These are phyloP conservation scores for Melanotaenia pygmaea DNA, from an alignment of 2,797 vertebrate species.

Conservation along the genomic window DNA sequence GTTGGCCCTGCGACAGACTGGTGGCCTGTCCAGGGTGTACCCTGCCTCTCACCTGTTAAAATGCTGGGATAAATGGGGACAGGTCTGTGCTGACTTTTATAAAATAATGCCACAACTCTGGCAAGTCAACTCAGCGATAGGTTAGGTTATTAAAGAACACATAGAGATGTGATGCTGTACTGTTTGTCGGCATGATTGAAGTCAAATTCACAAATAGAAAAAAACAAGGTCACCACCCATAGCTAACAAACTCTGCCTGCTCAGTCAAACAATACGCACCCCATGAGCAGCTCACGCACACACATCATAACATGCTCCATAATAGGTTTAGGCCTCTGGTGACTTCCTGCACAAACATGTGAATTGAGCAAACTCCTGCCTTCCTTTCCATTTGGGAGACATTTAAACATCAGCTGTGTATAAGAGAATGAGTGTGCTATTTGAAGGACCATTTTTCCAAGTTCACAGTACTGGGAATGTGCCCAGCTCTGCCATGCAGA, in stretches of 20 bases:
- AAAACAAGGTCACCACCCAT: constrained; percentile 58
- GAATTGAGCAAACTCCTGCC: not conserved
- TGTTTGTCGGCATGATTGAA: constrained; percentile 14
- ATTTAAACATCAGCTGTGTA: not conserved
- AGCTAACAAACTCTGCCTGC: constrained; percentile 76
- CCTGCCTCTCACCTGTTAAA: too few species aligned
- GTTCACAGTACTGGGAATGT: not conserved
- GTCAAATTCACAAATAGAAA: constrained; percentile 38
- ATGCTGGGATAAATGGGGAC: not conserved
- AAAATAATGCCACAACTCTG: not conserved
- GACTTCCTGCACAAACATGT: not conserved
- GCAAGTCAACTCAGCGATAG: not conserved
- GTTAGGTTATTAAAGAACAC: not conserved
- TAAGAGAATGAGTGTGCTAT: too few species aligned
- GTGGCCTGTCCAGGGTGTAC: too few species aligned
- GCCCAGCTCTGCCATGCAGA: not conserved
- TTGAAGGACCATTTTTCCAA: not conserved
- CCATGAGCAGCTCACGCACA: constrained; percentile 7
- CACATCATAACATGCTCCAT: constrained; percentile 11
- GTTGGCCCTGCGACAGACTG: too few species aligned
- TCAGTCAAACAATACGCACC: constrained; percentile 67
- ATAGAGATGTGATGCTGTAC: not conserved
- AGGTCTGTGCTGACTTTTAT: constrained; percentile 1
- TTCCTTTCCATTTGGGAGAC: not conserved
- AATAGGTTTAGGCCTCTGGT: constrained; percentile 3